Evolutionary conservation across 2,888 invertebrate genomes (phyloP).

Genomic region (Andricus curvator): DNA sequence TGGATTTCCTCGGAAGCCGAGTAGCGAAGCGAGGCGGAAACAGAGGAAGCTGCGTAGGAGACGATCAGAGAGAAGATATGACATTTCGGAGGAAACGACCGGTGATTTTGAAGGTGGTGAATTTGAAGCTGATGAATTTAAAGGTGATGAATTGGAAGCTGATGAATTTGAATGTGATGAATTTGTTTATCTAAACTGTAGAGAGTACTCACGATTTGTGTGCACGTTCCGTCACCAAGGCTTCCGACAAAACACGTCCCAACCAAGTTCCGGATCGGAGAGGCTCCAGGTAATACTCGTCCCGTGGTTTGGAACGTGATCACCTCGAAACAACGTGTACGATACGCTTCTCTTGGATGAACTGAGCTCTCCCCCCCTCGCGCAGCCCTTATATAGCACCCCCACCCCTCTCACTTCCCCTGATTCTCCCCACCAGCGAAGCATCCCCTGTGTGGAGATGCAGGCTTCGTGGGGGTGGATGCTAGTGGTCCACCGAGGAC

Average conservation of each 20-base stretch:
- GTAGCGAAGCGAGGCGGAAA: constrained; percentile 24
- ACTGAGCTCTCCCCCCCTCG: constrained; percentile 78
- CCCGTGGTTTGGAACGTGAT: constrained; percentile 56
- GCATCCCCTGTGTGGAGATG: constrained; percentile 64
- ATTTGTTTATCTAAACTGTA: neutral
- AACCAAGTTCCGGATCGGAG: constrained; percentile 8
- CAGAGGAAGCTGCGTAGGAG: constrained; percentile 33
- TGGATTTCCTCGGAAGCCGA: constrained; percentile 37
- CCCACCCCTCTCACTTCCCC: constrained; percentile 75
- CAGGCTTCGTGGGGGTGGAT: constrained; percentile 66
- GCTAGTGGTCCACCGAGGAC: constrained; percentile 65
- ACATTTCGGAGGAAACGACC: neutral
- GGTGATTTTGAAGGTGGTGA: neutral
- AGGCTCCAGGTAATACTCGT: constrained; percentile 43
- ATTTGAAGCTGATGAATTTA: neutral
- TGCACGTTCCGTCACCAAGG: constrained; percentile 5
- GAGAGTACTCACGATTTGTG: constrained; percentile 1
- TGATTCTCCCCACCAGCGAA: constrained; percentile 62
- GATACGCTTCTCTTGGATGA: constrained; percentile 76
- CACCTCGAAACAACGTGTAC: constrained; percentile 67
- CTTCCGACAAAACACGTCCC: constrained; percentile 34
- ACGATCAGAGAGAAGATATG: constrained; percentile 11
- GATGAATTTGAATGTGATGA: too few relatives aligned
- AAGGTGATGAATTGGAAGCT: neutral
- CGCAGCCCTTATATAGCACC: constrained; percentile 74